Conservation (phyloP, 2,888 invertebrate genomes). For the Anthophora plumipes region DNA sequence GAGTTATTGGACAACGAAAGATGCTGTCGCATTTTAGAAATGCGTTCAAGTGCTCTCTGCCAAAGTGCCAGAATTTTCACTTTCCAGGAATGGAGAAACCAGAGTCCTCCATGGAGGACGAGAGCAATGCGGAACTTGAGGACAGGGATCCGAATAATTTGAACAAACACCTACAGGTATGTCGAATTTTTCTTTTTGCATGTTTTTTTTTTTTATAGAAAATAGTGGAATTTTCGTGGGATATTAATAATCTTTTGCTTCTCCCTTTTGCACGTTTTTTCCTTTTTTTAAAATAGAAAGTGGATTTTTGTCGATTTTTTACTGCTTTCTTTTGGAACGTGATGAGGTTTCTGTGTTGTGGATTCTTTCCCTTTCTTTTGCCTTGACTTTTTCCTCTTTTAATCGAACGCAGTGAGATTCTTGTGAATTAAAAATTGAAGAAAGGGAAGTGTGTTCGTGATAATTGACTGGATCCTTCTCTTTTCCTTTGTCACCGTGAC, state of each 20-base stretch:
- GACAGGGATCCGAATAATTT: constrained; percentile 90
- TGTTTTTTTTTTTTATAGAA: not conserved
- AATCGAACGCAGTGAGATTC: too few relatives aligned
- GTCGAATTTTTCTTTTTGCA: constrained; percentile 15
- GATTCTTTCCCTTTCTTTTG: not conserved
- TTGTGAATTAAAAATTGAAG: too few relatives aligned
- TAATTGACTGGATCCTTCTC: too few relatives aligned
- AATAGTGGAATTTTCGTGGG: not conserved
- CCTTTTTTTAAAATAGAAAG: not conserved
- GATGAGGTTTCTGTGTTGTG: too few relatives aligned
- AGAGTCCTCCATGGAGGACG: constrained; percentile 82
- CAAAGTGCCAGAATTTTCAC: constrained; percentile 70
- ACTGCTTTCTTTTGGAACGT: too few relatives aligned
- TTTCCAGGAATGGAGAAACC: constrained; percentile 81
- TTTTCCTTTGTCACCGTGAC: too few relatives aligned
- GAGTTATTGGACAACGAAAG: not conserved
- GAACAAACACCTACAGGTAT: constrained; percentile 90
- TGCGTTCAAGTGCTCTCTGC: constrained; percentile 63
- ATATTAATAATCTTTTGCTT: too few relatives aligned
- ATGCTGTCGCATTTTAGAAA: constrained; percentile 66
- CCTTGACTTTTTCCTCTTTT: not conserved
- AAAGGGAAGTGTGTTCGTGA: too few relatives aligned
- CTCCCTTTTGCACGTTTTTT: not conserved
- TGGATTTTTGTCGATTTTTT: not conserved
- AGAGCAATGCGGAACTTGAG: constrained; percentile 86